Base-by-base conservation (phyloP, 1,140 invertebrate species). In the Pseudomyrmex dendroicus region DNA sequence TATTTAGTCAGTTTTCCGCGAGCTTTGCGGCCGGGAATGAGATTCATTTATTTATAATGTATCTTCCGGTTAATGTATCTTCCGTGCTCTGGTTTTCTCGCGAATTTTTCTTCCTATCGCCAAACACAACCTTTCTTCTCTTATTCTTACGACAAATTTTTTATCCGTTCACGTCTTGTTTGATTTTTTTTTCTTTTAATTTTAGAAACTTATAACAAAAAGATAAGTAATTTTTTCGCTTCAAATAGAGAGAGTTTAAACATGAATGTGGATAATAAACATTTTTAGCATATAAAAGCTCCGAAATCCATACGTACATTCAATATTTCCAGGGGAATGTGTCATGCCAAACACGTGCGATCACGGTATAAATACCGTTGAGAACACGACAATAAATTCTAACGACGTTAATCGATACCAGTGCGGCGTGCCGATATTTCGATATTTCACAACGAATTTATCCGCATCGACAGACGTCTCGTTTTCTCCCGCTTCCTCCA, bases 11-110 rank as follows among this genome's bases (percentile, higher is more conserved):
- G 72, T 80, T 80, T 72, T 70, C 76, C 22, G 22, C 66, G 54
- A 72, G 66, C 68, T 70, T 80, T 80, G 76, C 54, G 54, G 66
- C 59, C 56, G 44, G 15, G 20, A 70, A 59, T 54, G 25, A 35
- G 9, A 70, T 68, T 80, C 20, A 80, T 80, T 80, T 80, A 80
- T 80, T 59, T 80, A 80, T 78, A 25, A 78, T 64, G 35, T 70
- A 68, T 68, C 17, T 77, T 48, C 35, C 20, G 35, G 64, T 68
- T 57, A 35, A 35, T 35, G 35, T 35, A 52, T 52, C 50, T 13
- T 22, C 35, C 44, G 54, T 57, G 48, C 12, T 66, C 74, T 59
- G 44, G 76, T 59, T 80, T 72, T 50, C 35, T 25, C 22, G 44
- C 25, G 12, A 80, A 80, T n/a, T 80, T 70, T 50, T 59, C 67